Percentiles rank a stretch among this genome's conserved stretches.
phyloP scores from a whole-genome alignment of 35 echinoderm and acorn worm genomes.

The Heliocidaris tuberculata region DNA sequence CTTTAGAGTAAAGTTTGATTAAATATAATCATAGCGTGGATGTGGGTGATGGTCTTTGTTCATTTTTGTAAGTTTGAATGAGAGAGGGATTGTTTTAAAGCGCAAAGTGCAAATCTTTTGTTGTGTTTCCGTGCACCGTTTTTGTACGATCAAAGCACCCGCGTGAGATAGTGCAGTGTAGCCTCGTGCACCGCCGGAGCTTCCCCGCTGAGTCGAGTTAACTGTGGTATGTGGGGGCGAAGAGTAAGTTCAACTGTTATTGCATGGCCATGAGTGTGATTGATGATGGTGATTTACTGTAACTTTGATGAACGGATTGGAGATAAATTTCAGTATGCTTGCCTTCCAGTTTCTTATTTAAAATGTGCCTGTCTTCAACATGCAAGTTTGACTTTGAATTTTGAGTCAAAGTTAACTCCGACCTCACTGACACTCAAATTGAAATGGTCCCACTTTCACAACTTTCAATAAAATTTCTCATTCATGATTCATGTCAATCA shows the following conservation, averaged over 20 bases:
- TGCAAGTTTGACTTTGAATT: too few species aligned
- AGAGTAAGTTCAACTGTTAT: neutral
- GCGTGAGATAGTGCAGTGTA: neutral
- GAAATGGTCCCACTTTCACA: too few species aligned
- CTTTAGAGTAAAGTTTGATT: neutral
- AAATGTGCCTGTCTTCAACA: too few species aligned
- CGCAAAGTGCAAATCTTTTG: neutral
- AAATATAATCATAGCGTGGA: neutral
- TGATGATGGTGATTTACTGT: neutral
- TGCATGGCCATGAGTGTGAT: neutral
- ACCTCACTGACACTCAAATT: too few species aligned
- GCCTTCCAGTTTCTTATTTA: too few species aligned
- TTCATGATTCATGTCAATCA: too few species aligned
- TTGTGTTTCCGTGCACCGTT: neutral
- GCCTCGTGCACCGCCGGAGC: neutral
- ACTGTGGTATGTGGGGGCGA: neutral
- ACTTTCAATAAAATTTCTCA: too few species aligned
- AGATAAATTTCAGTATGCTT: neutral
- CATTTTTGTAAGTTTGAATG: neutral
- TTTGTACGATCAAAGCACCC: neutral
- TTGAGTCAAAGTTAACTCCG: too few species aligned
- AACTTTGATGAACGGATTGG: neutral
- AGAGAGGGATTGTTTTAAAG: neutral
- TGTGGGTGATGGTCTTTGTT: neutral
- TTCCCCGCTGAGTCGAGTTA: conserved; percentile 7